These are phyloP conservation scores for Syngnathus typhle DNA, from an alignment of 2,113 vertebrate genomes.

Conservation along the genomic window DNA sequence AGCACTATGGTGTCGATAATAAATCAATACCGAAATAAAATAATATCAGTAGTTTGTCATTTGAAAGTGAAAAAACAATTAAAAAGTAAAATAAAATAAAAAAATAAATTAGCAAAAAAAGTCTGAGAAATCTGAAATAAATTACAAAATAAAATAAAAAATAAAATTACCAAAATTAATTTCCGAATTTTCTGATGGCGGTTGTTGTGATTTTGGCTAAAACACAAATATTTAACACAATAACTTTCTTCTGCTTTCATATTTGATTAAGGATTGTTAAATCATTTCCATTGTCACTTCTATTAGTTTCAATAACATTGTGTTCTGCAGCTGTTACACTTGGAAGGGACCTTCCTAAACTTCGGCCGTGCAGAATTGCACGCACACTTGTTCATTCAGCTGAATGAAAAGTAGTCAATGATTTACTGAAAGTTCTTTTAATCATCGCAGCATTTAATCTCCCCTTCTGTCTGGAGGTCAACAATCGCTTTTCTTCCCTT, in stretches of 20 bases:
- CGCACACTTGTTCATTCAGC: neutral
- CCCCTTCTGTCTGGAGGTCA: conserved; percentile 33
- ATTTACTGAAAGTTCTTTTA: conserved; percentile 51
- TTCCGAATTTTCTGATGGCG: too few relatives aligned
- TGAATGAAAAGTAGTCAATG: conserved; percentile 39
- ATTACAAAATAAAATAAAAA: too few relatives aligned
- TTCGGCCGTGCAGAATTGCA: neutral
- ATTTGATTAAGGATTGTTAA: conserved; percentile 21
- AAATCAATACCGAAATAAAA: too few relatives aligned
- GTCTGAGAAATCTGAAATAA: too few relatives aligned
- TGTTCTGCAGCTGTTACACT: conserved; percentile 40
- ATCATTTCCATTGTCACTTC: conserved; percentile 29
- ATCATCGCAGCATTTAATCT: conserved; percentile 43
- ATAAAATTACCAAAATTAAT: too few relatives aligned
- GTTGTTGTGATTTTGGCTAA: too few relatives aligned
- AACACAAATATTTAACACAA: neutral
- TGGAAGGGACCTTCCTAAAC: conserved; percentile 11
- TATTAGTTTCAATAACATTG: conserved; percentile 46
- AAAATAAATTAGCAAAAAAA: too few relatives aligned
- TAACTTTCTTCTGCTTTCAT: neutral
- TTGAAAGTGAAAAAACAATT: too few relatives aligned
- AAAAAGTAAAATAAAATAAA: too few relatives aligned
- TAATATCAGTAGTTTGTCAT: too few relatives aligned
- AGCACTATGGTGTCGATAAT: too few relatives aligned
- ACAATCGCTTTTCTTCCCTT: conserved; percentile 10